phyloP scores from a whole-genome alignment of 2,797 vertebrate genomes.

The Cuniculus paca region DNA sequence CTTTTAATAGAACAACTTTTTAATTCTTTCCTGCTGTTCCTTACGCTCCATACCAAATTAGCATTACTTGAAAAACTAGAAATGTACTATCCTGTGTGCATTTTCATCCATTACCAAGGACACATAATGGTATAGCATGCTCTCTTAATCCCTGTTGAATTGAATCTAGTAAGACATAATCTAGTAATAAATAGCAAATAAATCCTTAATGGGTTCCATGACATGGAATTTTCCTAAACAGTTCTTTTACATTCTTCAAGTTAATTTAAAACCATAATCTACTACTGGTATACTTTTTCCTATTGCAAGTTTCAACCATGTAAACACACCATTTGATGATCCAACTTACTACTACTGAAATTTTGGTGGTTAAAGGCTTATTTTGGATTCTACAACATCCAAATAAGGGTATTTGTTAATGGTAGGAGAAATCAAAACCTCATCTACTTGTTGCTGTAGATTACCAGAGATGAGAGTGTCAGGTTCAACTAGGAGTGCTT shows the following conservation, averaged over 20 bases:
- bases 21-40: background rate
- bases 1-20: background rate
- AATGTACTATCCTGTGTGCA: background rate
- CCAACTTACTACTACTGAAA: background rate
- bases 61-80: conserved; percentile 27
- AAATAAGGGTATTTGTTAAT: conserved; percentile 60
- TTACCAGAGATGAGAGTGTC: conserved; percentile 35
- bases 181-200: conserved; percentile 19
- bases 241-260: background rate
- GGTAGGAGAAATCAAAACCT: conserved; percentile 62
- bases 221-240: conserved; percentile 30
- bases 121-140: background rate
- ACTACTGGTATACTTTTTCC: conserved; percentile 48
- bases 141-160: background rate
- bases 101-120: conserved; percentile 20
- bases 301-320: conserved; percentile 51
- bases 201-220: background rate
- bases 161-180: background rate
- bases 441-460: conserved; percentile 67
- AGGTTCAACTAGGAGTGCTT: conserved; percentile 56
- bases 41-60: conserved; percentile 14
- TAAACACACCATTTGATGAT: conserved; percentile 5
- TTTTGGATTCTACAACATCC: conserved; percentile 11
- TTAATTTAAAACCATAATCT: conserved; percentile 19
- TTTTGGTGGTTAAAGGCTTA: background rate